phyloP scores from a whole-genome alignment of 2,113 vertebrate species.

The Isurus oxyrinchus region DNA sequence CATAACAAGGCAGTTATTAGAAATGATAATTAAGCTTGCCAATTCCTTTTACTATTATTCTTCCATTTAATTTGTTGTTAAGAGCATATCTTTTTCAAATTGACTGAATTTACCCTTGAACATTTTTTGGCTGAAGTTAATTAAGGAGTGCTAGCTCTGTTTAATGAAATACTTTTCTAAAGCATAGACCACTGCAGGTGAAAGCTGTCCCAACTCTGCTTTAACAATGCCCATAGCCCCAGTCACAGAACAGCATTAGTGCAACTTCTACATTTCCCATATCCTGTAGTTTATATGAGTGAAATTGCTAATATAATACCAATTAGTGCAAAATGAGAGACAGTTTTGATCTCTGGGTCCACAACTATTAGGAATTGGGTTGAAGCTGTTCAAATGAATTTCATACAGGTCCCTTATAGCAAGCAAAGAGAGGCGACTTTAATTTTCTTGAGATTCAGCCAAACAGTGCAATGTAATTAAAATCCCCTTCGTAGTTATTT shows the following conservation, averaged over 20 bases:
- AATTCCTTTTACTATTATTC: background rate
- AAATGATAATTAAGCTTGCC: background rate
- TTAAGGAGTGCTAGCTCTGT: background rate
- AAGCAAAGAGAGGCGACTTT: background rate
- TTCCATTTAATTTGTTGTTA: background rate
- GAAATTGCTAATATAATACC: background rate
- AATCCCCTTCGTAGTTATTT: background rate
- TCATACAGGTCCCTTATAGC: background rate
- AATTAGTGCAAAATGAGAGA: background rate
- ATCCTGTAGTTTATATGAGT: background rate
- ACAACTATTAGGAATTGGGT: background rate
- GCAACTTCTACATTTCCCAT: background rate
- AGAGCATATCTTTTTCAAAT: background rate
- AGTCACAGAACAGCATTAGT: background rate
- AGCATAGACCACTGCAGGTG: too few species aligned
- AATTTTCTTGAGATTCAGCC: background rate
- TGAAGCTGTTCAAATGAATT: constrained; percentile 3
- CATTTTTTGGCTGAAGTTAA: background rate
- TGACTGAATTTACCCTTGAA: background rate
- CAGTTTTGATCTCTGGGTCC: background rate
- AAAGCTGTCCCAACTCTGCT: background rate
- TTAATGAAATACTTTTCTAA: background rate
- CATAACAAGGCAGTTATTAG: background rate
- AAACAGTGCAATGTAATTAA: background rate
- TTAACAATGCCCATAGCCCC: background rate